These are phyloP conservation scores for Agrilus biguttatus DNA, from an alignment of 2,888 invertebrate genomes.

Conservation along the genomic window DNA sequence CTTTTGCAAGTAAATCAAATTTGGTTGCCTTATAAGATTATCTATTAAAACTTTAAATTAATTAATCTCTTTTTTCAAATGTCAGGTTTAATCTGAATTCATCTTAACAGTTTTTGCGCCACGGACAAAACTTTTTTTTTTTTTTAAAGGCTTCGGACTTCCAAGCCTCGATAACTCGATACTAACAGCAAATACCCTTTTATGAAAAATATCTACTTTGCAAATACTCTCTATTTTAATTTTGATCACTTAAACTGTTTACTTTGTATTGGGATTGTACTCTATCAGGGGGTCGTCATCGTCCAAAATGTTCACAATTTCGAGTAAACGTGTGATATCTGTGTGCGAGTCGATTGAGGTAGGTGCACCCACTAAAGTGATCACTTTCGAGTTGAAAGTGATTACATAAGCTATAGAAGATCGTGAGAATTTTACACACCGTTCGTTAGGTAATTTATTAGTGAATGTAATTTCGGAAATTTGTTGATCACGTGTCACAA, in stretches of 20 bases:
- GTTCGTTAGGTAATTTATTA: slow-evolving; percentile 7
- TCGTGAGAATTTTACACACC: slow-evolving; percentile 8
- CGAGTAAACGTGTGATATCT: slow-evolving; percentile 28
- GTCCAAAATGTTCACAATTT: slow-evolving; percentile 27
- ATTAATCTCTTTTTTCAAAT: no score
- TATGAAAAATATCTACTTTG: no score
- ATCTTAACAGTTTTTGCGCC: no score
- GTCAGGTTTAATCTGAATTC: no score
- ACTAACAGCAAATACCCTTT: no score
- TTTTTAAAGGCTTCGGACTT: no score
- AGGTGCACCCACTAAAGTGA: slow-evolving; percentile 29
- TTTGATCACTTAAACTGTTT: neutral
- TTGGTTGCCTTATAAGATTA: no score
- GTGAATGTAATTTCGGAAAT: slow-evolving; percentile 9
- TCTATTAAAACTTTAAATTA: no score
- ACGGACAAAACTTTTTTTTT: no score
- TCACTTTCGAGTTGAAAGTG: slow-evolving; percentile 12
- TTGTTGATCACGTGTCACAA: slow-evolving; percentile 6
- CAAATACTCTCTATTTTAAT: no score
- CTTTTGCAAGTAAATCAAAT: no score
- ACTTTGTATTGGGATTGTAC: slow-evolving; percentile 5
- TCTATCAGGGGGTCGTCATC: slow-evolving; percentile 19
- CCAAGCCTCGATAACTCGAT: no score
- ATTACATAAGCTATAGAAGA: slow-evolving; percentile 3
- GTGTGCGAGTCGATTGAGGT: slow-evolving; percentile 20